A percentile compares a stretch with the other conserved stretches of the same genome.
Conservation (phyloP, 2,113 vertebrate species). For the Sebastes fasciatus region DNA sequence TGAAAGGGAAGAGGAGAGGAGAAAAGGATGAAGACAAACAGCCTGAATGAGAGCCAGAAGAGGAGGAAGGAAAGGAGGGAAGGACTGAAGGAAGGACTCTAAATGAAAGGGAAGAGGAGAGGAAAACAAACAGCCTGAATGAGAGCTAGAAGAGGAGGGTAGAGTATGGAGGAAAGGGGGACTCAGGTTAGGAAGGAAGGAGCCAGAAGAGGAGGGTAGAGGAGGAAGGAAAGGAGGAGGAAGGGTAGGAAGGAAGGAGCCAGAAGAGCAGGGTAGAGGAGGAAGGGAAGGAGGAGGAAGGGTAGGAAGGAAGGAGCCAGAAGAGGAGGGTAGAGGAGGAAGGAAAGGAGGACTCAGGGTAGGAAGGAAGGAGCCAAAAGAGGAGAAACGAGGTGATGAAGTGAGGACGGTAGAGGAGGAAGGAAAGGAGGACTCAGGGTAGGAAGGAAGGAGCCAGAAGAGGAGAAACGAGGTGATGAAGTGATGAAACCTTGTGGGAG, state of each 20-base stretch:
- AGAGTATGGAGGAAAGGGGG: no score
- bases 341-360: background rate
- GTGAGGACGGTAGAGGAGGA: background rate
- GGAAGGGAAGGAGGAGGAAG: background rate
- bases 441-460: slow-evolving; percentile 31
- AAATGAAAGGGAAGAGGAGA: background rate
- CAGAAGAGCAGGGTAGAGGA: slow-evolving; percentile 19
- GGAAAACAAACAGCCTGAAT: background rate
- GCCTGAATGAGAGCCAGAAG: background rate
- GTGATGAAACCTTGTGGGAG: slow-evolving; percentile 55
- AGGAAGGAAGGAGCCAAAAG: background rate
- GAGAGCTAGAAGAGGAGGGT: no score
- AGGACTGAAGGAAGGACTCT: background rate
- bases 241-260: background rate
- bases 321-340: background rate
- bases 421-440: no score
- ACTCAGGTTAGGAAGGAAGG: no score
- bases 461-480: slow-evolving; percentile 49
- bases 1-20: background rate
- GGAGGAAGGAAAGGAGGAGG: no score
- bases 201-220: no score
- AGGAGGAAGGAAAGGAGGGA: background rate
- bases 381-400: no score
- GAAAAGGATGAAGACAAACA: background rate
- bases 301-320: background rate